These are phyloP conservation scores for Oenanthe melanoleuca DNA, from an alignment of 2,113 vertebrate genomes.

Conservation along the genomic window DNA sequence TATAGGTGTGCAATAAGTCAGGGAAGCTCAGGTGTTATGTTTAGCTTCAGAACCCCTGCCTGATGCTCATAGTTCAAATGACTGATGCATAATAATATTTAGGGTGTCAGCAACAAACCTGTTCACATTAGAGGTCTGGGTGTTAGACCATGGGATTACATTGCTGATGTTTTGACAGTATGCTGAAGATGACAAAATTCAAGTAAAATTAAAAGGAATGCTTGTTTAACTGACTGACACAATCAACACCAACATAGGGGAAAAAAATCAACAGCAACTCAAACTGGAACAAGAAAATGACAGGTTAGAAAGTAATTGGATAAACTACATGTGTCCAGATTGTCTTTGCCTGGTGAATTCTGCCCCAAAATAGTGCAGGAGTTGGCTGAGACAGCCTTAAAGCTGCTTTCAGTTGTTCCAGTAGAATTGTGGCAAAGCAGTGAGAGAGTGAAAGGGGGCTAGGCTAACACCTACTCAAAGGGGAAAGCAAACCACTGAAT, in stretches of 20 bases:
- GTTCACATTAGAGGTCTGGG: background rate
- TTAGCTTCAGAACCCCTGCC: background rate
- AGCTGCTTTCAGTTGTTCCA: background rate
- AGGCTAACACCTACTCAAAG: constrained; percentile 1
- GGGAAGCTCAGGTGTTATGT: background rate
- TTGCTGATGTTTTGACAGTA: background rate
- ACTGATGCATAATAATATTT: background rate
- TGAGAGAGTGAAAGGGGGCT: background rate
- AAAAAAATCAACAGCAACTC: background rate
- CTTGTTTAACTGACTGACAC: background rate
- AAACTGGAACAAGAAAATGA: background rate
- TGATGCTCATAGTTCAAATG: background rate
- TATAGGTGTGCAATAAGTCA: background rate
- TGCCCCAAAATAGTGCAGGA: background rate
- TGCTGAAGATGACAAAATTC: background rate
- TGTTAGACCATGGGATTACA: background rate
- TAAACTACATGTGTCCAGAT: background rate
- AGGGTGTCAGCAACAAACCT: background rate
- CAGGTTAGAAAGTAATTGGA: background rate
- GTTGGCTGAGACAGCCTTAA: background rate
- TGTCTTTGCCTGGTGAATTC: background rate
- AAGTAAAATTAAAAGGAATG: background rate
- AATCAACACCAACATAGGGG: background rate
- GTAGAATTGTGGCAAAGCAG: background rate
- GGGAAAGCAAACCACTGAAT: background rate